These are phyloP conservation scores for Parazoanthus atlanticus DNA, from an alignment of 92 coral and sea anemone species.

Conservation along the genomic window DNA sequence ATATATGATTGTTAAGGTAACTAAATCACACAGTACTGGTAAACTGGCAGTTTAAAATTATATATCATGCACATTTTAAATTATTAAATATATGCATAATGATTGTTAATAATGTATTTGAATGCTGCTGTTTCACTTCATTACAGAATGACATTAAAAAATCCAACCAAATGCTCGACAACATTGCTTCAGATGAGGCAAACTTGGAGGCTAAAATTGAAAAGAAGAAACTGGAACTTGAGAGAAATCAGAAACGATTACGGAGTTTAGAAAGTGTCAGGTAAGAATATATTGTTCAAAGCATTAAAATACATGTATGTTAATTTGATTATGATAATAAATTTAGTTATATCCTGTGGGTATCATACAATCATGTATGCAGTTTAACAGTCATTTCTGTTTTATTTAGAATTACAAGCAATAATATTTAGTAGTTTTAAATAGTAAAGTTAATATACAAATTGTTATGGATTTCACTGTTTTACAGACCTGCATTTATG, in stretches of 20 bases:
- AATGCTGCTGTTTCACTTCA: neutral
- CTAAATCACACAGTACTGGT: too few species aligned
- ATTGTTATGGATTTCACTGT: neutral
- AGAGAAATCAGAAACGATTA: constrained; percentile 91
- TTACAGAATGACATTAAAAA: constrained; percentile 88
- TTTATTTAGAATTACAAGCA: too few species aligned
- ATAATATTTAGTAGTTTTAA: too few species aligned
- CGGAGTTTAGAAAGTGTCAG: constrained; percentile 94
- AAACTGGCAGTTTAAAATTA: neutral
- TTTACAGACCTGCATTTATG: constrained; percentile 94
- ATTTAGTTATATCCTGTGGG: too few species aligned
- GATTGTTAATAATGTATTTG: too few species aligned
- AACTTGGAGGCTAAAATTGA: constrained; percentile 97
- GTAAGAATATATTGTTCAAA: constrained; percentile 6
- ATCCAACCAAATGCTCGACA: constrained; percentile 94
- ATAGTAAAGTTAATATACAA: too few species aligned
- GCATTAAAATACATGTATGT: too few species aligned
- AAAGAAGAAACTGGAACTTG: constrained; percentile 94
- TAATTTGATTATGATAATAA: too few species aligned
- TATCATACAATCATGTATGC: too few species aligned
- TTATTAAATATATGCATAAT: neutral
- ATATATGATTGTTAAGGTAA: too few species aligned
- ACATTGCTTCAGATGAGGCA: constrained; percentile 99
- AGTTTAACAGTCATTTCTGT: too few species aligned
- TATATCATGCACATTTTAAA: neutral